Conservation (phyloP, 2,113 vertebrate species). For the Pseudonaja textilis region DNA sequence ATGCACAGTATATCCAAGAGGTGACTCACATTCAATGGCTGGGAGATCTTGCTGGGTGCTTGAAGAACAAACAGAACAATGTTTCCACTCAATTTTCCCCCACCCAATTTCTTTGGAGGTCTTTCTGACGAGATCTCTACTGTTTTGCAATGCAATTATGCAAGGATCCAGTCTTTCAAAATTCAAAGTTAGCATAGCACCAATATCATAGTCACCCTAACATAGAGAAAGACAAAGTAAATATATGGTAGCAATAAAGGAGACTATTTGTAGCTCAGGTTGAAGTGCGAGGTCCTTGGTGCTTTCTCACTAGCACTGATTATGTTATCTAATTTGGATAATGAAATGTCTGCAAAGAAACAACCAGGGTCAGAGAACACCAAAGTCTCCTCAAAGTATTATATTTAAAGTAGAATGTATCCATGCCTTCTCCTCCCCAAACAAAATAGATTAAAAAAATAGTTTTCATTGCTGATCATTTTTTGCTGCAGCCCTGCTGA, state of each 20-base stretch:
- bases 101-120: not conserved
- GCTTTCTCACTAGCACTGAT: not conserved
- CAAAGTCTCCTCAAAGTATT: not conserved
- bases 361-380: not conserved
- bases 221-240: not conserved
- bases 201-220: not conserved
- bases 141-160: not conserved
- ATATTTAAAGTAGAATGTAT: slow-evolving; percentile 32
- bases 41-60: not conserved
- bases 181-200: not conserved
- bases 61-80: not conserved
- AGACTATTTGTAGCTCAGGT: not conserved
- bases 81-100: not conserved
- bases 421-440: not conserved
- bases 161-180: not conserved
- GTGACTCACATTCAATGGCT: not conserved
- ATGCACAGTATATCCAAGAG: not conserved
- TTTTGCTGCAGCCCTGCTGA: not conserved
- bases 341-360: not conserved
- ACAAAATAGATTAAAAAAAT: not conserved
- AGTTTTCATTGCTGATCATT: slow-evolving; percentile 2
- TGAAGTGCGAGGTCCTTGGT: not conserved
- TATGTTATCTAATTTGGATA: not conserved
- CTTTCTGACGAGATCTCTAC: not conserved
- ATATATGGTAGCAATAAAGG: not conserved